Evolutionary conservation across 2,888 invertebrate species (phyloP).

Genomic region (Ectemnius lituratus): DNA sequence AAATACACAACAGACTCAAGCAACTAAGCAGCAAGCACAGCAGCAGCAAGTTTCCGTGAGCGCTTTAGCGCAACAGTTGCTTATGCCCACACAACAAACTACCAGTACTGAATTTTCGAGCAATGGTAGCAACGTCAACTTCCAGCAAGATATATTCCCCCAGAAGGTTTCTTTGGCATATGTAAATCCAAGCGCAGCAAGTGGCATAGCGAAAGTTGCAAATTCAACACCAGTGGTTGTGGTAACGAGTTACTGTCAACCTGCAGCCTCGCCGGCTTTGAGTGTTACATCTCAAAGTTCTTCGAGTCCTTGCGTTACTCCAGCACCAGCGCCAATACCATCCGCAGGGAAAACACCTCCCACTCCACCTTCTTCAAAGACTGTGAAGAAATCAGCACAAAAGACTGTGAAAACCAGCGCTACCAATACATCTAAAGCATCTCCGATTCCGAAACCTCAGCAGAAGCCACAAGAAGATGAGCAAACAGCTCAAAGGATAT

Average conservation of each 20-base stretch:
- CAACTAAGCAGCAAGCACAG: constrained; percentile 51
- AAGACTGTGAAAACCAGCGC: constrained; percentile 82
- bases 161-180: constrained; percentile 80
- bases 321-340: constrained; percentile 78
- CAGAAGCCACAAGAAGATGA: constrained; percentile 90
- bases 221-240: constrained; percentile 80
- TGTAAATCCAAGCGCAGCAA: constrained; percentile 77
- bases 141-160: constrained; percentile 71
- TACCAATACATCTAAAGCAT: constrained; percentile 82
- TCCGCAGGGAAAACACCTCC: constrained; percentile 79
- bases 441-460: constrained; percentile 83
- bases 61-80: constrained; percentile 69
- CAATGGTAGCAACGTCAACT: constrained; percentile 64
- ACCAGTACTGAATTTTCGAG: constrained; percentile 64
- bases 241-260: constrained; percentile 80
- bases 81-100: constrained; percentile 66
- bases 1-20: constrained; percentile 58
- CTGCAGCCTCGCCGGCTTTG: constrained; percentile 80
- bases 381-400: constrained; percentile 77
- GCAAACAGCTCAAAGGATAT: constrained; percentile 88
- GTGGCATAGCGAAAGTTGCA: constrained; percentile 74
- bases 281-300: constrained; percentile 81
- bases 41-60: constrained; percentile 65
- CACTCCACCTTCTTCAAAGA: constrained; percentile 69
- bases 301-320: constrained; percentile 81